Conservation (phyloP, 2,113 vertebrate genomes). For the Percopsis transmontana region DNA sequence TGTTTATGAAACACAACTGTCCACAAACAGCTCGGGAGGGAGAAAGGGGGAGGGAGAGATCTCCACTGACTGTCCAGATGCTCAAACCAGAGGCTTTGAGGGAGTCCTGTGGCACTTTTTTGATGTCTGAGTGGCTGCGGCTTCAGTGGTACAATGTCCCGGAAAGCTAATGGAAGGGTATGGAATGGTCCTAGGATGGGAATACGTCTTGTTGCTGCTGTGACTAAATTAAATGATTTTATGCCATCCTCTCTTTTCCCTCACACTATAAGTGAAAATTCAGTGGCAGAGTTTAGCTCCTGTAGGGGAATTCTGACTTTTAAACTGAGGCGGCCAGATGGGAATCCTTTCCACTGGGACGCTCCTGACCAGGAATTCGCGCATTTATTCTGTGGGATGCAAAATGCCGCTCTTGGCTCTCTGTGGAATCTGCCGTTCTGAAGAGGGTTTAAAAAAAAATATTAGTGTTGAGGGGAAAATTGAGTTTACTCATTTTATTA, state of each 20-base stretch:
- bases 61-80: constrained; percentile 38
- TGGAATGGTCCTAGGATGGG: constrained; percentile 20
- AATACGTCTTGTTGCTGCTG: constrained; percentile 33
- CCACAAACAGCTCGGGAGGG: no score
- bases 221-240: constrained; percentile 7
- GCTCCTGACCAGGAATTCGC: constrained; percentile 46
- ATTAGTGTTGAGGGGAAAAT: constrained; percentile 77
- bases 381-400: constrained; percentile 44
- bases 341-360: constrained; percentile 33
- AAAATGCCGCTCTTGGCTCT: constrained; percentile 28
- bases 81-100: constrained; percentile 44
- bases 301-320: constrained; percentile 35
- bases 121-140: constrained; percentile 35
- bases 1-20: no score
- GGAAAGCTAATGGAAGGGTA: constrained; percentile 34
- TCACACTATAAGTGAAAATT: constrained; percentile 8
- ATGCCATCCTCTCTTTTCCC: constrained; percentile 17
- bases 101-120: constrained; percentile 23
- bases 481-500: constrained; percentile 81
- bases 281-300: constrained; percentile 16
- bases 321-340: constrained; percentile 8
- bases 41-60: constrained; percentile 10
- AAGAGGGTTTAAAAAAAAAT: constrained; percentile 32
- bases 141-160: constrained; percentile 38
- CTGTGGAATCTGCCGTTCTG: constrained; percentile 33